A percentile compares a stretch with the other conserved stretches of the same genome.
Evolutionary conservation across 2,113 vertebrate species (phyloP).

Genomic region (Syrrhaptes paradoxus): DNA sequence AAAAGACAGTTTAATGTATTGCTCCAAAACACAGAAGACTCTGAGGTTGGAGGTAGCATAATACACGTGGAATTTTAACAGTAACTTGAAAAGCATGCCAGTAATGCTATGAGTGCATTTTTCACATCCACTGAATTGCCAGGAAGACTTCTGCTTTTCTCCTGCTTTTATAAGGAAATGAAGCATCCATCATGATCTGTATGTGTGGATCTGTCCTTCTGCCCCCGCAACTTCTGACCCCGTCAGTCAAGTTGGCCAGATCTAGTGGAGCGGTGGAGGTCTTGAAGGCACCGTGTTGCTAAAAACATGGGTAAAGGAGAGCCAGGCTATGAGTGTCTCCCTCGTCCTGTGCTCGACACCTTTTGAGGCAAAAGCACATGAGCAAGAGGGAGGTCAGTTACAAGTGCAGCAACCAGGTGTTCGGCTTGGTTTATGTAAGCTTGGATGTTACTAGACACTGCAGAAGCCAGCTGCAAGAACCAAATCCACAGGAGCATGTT

Average conservation of each 20-base stretch:
- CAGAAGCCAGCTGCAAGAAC: neutral
- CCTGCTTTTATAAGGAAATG: constrained; percentile 30
- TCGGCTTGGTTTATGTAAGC: neutral
- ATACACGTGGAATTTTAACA: constrained; percentile 59
- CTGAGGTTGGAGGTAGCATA: constrained; percentile 40
- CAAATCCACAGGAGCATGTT: neutral
- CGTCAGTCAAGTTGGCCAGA: neutral
- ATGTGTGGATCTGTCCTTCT: neutral
- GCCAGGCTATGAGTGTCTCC: neutral
- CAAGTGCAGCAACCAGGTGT: neutral
- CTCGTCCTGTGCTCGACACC: neutral
- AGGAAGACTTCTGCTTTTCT: constrained; percentile 26
- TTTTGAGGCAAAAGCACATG: neutral
- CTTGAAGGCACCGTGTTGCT: neutral
- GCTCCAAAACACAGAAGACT: constrained; percentile 38
- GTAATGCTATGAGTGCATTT: constrained; percentile 31
- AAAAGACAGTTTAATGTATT: constrained; percentile 48
- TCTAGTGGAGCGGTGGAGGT: neutral
- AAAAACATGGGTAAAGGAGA: neutral
- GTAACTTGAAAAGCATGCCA: constrained; percentile 42
- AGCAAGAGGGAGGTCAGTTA: neutral
- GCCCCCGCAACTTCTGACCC: neutral
- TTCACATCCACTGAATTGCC: neutral
- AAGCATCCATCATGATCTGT: neutral
- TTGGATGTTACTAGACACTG: neutral